Conservation (phyloP, 2,113 vertebrate species). For the Chitala chitala region DNA sequence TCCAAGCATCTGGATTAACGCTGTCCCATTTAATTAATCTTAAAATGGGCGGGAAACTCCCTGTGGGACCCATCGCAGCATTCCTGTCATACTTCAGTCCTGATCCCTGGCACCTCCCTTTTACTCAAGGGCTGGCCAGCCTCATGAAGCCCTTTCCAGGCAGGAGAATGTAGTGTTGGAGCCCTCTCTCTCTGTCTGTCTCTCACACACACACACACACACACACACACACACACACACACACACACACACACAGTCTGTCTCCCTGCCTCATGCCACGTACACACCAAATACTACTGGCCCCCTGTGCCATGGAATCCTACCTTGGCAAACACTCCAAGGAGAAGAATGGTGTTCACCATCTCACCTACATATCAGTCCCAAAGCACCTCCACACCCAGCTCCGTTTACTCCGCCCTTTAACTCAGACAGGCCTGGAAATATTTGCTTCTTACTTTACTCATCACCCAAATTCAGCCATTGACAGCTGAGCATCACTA, state of each 20-base stretch:
- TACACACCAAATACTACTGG: constrained; percentile 7
- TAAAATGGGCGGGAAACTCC: constrained; percentile 54
- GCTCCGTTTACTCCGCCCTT: not conserved
- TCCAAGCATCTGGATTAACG: constrained; percentile 20
- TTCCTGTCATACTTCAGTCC: constrained; percentile 54
- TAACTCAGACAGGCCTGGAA: not conserved
- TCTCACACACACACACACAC: not conserved
- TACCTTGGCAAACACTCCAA: not conserved
- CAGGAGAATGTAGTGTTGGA: not conserved
- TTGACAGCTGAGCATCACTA: not conserved
- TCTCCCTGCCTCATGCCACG: constrained; percentile 1
- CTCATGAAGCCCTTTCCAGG: not conserved
- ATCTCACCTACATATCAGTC: not conserved
- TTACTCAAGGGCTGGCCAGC: constrained; percentile 3
- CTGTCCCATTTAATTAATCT: constrained; percentile 34
- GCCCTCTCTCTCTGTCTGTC: not conserved
- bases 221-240: constrained; percentile 2
- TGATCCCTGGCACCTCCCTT: constrained; percentile 41
- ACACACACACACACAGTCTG: not conserved
- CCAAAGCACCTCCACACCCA: not conserved
- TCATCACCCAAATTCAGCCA: not conserved
- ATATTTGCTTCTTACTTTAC: not conserved
- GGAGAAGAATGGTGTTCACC: not conserved
- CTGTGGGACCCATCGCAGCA: constrained; percentile 42
- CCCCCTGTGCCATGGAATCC: constrained; percentile 5